Conservation (phyloP, 2,797 vertebrate species). For the Stomatorhinus walkeri region DNA sequence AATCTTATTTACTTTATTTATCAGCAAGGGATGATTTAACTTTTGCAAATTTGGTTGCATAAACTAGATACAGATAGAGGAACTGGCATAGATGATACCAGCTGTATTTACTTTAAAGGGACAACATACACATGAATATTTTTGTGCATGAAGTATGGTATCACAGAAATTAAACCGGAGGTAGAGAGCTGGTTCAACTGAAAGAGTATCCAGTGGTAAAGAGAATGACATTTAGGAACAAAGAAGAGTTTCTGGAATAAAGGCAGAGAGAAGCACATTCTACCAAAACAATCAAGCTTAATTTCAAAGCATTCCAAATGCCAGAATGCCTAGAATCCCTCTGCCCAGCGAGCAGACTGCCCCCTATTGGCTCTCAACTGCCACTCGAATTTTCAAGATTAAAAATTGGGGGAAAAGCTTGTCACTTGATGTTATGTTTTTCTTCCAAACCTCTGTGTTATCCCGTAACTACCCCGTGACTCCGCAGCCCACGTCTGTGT, state of each 20-base stretch:
- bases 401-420: slow-evolving; percentile 7
- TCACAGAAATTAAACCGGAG: slow-evolving; percentile 28
- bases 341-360: slow-evolving; percentile 29
- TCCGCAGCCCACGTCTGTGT: not conserved
- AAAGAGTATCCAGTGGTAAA: not conserved
- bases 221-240: slow-evolving; percentile 22
- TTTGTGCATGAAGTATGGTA: slow-evolving; percentile 4
- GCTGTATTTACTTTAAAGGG: not conserved
- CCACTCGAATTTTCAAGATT: slow-evolving; percentile 4
- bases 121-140: slow-evolving; percentile 7
- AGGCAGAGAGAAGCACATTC: slow-evolving; percentile 57
- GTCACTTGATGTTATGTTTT: not conserved
- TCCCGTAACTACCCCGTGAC: not conserved
- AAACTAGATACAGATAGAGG: not conserved
- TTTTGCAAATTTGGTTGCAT: not conserved
- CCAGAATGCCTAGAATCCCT: slow-evolving; percentile 46
- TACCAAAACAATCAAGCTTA: slow-evolving; percentile 56
- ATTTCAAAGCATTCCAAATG: slow-evolving; percentile 55
- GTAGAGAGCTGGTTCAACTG: slow-evolving; percentile 34
- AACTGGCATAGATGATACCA: not conserved
- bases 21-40: not conserved
- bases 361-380: slow-evolving; percentile 49
- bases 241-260: slow-evolving; percentile 35
- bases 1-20: not conserved
- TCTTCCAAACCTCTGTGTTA: not conserved